These are phyloP conservation scores for Mythimna pallens DNA, from an alignment of 2,888 invertebrate genomes.

Conservation along the genomic window DNA sequence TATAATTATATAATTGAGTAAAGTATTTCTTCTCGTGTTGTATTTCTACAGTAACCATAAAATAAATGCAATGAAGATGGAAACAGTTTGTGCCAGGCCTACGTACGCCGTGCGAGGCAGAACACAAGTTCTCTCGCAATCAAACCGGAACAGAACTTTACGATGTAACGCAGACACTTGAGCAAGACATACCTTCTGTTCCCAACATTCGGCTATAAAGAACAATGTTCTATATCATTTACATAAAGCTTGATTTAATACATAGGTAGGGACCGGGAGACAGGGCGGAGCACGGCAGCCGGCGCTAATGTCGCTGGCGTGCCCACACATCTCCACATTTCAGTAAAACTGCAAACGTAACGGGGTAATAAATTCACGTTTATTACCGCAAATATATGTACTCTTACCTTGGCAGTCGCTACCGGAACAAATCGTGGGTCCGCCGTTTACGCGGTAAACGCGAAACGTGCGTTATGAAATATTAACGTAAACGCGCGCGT, in stretches of 20 bases:
- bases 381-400: conserved; percentile 87
- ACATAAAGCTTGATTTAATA: conserved; percentile 71
- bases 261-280: conserved; percentile 67
- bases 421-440: conserved; percentile 85
- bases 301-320: conserved; percentile 80
- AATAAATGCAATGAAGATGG: conserved; percentile 10
- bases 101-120: not conserved
- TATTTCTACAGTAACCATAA: not conserved
- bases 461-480: conserved; percentile 82
- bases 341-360: conserved; percentile 89
- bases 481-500: conserved; percentile 81
- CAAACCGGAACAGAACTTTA: conserved; percentile 62
- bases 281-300: conserved; percentile 71
- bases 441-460: conserved; percentile 78
- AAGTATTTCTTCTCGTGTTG: not conserved
- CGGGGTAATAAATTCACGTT: conserved; percentile 88
- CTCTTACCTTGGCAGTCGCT: conserved; percentile 81
- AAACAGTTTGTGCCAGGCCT: conserved; percentile 7
- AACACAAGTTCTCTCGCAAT: conserved; percentile 48
- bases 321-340: conserved; percentile 85
- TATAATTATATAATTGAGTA: not conserved
- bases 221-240: conserved; percentile 69
- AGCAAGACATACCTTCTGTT: conserved; percentile 54
- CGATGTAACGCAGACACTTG: conserved; percentile 53
- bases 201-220: conserved; percentile 62